phyloP scores from a whole-genome alignment of 2,113 vertebrate species.

The Corvus cornix region DNA sequence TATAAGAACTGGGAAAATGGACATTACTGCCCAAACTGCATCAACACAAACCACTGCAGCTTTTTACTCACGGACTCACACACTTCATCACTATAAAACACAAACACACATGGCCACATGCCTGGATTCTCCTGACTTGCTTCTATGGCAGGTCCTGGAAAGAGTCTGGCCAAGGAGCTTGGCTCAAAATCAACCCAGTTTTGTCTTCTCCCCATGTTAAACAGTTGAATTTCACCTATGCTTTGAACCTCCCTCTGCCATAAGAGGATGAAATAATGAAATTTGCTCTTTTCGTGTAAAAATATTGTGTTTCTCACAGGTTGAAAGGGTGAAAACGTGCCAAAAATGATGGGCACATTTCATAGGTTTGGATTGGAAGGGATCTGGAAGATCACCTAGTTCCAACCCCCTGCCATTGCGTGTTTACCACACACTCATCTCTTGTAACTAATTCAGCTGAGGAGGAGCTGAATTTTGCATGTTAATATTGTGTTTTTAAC shows the following conservation, averaged over 20 bases:
- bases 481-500: not conserved
- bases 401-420: not conserved
- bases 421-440: too few species aligned
- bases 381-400: not conserved
- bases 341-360: rapidly evolving
- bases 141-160: not conserved
- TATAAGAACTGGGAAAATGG: rapidly evolving
- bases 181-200: not conserved
- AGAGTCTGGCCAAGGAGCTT: not conserved
- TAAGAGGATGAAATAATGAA: not conserved
- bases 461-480: not conserved
- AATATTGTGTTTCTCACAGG: not conserved
- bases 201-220: not conserved
- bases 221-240: not conserved
- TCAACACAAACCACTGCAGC: not conserved
- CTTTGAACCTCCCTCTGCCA: not conserved
- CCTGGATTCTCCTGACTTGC: not conserved
- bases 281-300: not conserved
- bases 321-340: not conserved
- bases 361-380: not conserved
- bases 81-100: rapidly evolving
- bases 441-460: not conserved
- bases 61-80: too few species aligned
- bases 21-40: not conserved
- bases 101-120: rapidly evolving